phyloP scores from a whole-genome alignment of 2,113 vertebrate genomes.

The Marcusenius ussheri region DNA sequence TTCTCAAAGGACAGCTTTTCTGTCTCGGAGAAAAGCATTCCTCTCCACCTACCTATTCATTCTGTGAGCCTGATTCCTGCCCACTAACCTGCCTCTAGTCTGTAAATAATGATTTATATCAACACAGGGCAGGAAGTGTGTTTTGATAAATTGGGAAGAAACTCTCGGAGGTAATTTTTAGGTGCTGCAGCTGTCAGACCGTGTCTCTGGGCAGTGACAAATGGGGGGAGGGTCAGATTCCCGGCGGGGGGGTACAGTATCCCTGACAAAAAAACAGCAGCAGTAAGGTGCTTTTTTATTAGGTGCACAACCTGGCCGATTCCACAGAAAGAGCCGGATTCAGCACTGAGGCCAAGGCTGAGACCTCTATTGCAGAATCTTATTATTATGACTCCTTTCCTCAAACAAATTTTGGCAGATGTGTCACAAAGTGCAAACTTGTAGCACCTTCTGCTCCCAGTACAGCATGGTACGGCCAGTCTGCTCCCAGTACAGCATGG shows the following conservation, averaged over 20 bases:
- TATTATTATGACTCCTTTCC: slow-evolving; percentile 19
- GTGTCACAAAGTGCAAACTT: slow-evolving; percentile 37
- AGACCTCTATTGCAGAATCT: not conserved
- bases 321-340: slow-evolving; percentile 8
- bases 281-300: slow-evolving; percentile 37
- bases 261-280: slow-evolving; percentile 30
- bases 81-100: slow-evolving; percentile 28
- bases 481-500: slow-evolving; percentile 24
- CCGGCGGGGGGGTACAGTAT: slow-evolving; percentile 19
- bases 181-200: slow-evolving; percentile 32
- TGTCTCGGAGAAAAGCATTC: not conserved
- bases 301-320: slow-evolving; percentile 41
- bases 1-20: not conserved
- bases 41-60: not conserved
- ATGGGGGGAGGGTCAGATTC: slow-evolving; percentile 38
- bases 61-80: slow-evolving; percentile 25
- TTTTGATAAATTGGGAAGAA: slow-evolving; percentile 45
- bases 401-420: slow-evolving; percentile 34
- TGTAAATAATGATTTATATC: slow-evolving; percentile 46
- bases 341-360: slow-evolving; percentile 20
- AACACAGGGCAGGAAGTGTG: slow-evolving; percentile 31
- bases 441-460: slow-evolving; percentile 35
- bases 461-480: not conserved
- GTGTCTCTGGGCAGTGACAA: slow-evolving; percentile 40
- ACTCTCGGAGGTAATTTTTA: slow-evolving; percentile 38